Evolutionary conservation across 2,888 invertebrate genomes (phyloP).

Genomic region (Agrochola litura): DNA sequence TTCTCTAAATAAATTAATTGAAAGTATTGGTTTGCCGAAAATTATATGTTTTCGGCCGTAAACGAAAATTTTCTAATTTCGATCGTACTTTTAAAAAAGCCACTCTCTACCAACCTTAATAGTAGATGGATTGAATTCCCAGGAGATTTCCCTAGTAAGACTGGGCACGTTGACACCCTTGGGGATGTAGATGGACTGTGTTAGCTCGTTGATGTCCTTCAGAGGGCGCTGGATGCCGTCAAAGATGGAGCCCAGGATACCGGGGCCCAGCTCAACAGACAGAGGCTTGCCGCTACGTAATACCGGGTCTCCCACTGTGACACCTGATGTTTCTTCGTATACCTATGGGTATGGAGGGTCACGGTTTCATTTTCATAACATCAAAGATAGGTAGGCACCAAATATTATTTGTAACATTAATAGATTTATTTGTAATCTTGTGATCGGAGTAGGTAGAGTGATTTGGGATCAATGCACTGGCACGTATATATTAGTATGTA

Average conservation of each 20-base stretch:
- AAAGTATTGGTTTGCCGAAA: neutral
- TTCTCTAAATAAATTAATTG: neutral
- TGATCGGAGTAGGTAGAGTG: no score
- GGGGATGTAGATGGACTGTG: constrained; percentile 99
- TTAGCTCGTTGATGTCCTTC: constrained; percentile 98
- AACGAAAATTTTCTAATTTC: neutral
- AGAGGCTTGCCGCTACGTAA: constrained; percentile 99
- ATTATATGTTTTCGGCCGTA: neutral
- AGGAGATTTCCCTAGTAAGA: constrained; percentile 94
- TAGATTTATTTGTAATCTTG: no score
- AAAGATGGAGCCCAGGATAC: constrained; percentile 99
- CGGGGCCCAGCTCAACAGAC: constrained; percentile 99
- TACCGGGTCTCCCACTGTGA: constrained; percentile 99
- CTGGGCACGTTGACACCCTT: constrained; percentile 99
- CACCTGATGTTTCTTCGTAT: constrained; percentile 98
- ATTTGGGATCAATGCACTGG: no score
- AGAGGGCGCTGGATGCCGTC: constrained; percentile 99
- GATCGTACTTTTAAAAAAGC: neutral
- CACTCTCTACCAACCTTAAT: constrained; percentile 91
- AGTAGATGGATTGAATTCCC: constrained; percentile 98
- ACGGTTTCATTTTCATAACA: neutral
- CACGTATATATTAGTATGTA: no score
- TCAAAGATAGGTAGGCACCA: no score
- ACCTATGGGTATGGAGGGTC: constrained; percentile 87
- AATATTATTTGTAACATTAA: no score